phyloP scores from a whole-genome alignment of 2,113 vertebrate genomes.

The Bufo bufo region DNA sequence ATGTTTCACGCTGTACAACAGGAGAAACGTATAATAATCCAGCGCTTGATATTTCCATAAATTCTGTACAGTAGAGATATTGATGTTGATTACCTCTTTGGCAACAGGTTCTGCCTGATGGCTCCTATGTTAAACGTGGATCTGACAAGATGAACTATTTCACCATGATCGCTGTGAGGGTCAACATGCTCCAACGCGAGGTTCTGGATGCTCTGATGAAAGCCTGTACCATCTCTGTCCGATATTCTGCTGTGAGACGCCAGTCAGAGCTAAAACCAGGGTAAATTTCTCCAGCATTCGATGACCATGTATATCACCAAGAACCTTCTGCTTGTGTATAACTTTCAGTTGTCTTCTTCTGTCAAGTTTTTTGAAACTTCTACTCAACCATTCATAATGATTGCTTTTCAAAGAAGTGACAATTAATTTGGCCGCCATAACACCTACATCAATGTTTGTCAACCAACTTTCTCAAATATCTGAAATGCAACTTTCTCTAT shows the following conservation, averaged over 20 bases:
- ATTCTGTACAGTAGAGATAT: neutral
- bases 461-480: no score
- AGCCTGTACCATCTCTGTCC: slow-evolving; percentile 75
- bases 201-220: slow-evolving; percentile 63
- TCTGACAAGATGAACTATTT: slow-evolving; percentile 74
- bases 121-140: slow-evolving; percentile 70
- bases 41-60: no score
- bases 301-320: neutral
- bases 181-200: slow-evolving; percentile 53
- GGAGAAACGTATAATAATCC: no score
- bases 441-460: no score
- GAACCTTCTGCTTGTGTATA: neutral
- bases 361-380: no score
- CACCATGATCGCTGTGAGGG: slow-evolving; percentile 70
- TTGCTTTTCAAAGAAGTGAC: no score
- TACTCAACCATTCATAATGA: no score
- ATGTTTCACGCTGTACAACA: neutral
- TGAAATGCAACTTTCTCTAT: no score
- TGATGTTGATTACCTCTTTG: neutral
- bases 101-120: slow-evolving; percentile 74
- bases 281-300: slow-evolving; percentile 60
- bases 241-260: slow-evolving; percentile 74
- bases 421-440: no score
- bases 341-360: neutral
- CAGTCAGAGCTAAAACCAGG: slow-evolving; percentile 74